Conservation (phyloP, 1,140 invertebrate species). For the Globodera ellingtonae region DNA sequence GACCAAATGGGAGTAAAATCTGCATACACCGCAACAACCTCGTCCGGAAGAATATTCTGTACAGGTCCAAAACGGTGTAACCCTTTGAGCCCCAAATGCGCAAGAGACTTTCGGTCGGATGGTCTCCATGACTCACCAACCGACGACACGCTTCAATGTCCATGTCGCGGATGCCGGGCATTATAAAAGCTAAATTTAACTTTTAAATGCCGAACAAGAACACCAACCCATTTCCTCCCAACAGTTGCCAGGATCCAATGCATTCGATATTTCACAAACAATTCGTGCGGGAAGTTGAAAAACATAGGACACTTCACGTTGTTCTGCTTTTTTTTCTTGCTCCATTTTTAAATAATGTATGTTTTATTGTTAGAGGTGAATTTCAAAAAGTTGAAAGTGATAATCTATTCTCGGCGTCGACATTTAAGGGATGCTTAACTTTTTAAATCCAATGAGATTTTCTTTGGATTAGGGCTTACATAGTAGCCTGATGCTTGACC, state of each 20-base stretch:
- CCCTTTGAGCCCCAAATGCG: slow-evolving; percentile 53
- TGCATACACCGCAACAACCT: slow-evolving; percentile 47
- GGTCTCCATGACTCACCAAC: slow-evolving; percentile 6
- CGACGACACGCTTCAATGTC: slow-evolving; percentile 55
- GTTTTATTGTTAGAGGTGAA: background rate
- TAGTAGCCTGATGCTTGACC: too few species aligned
- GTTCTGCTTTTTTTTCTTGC: background rate
- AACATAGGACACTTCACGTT: slow-evolving; percentile 29
- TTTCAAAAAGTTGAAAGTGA: too few species aligned
- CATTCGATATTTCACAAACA: slow-evolving; percentile 33
- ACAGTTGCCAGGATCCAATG: slow-evolving; percentile 39
- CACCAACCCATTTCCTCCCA: slow-evolving; percentile 52
- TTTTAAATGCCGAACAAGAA: background rate
- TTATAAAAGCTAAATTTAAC: slow-evolving; percentile 20
- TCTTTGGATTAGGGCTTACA: too few species aligned
- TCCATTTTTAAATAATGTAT: background rate
- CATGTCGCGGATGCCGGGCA: slow-evolving; percentile 49
- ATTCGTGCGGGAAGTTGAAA: slow-evolving; percentile 48
- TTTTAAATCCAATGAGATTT: too few species aligned
- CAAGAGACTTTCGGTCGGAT: slow-evolving; percentile 48
- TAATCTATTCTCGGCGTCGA: too few species aligned
- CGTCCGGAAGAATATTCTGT: slow-evolving; percentile 47
- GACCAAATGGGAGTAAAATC: slow-evolving; percentile 45
- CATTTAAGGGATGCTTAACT: too few species aligned
- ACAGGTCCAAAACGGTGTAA: slow-evolving; percentile 48